Evolutionary conservation across 2,113 vertebrate species (phyloP), one percentile per base, ranked within the genome.

Genomic region (Nematolebias whitei): DNA sequence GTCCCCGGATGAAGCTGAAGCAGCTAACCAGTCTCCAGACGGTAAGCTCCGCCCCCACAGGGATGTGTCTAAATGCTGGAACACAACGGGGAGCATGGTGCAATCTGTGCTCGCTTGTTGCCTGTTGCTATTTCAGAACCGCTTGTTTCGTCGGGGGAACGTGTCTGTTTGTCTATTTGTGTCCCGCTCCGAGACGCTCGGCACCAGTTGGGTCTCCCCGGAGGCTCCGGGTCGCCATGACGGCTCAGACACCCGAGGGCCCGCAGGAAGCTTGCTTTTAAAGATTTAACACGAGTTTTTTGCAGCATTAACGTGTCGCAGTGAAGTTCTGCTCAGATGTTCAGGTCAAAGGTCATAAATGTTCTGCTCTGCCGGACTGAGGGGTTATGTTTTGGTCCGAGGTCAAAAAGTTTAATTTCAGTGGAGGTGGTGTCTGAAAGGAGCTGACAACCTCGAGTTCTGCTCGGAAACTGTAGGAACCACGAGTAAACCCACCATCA

Each of bases 111-210:
- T 70, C 48, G 4, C 24, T 4, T 53, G 61, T 78, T 78, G 63
- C 32, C 54, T 8, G 40, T 62, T 77, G 19, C 83, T 76, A 76
- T 82, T 84, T 75, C 41, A 75, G 83, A 69, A 57, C 15, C 19
- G 0, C 13, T 19, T 2, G 32, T 16, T 69, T 51, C 47, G 43
- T 78, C 74, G 18, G 62, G 77, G 82, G 80, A 71, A 58, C 72
- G 8, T 79, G 79, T 83, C 76, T 83, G 69, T 68, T 68, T 41
- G 52, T n/a, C 60, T 82, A 67, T 84, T 73, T 68, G 68, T 55
- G 66, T 59, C 63, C 16, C 4, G 52, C 50, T 5, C 23, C 15
- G 19, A 62, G 54, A 39, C 43, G 23, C 55, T 71, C 41, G 26
- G 35, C 38, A 55, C 52, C 54, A 52, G 20, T 38, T 26, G 1